These are phyloP conservation scores for Bradypodion pumilum DNA, from an alignment of 2,797 vertebrate genomes.

Conservation along the genomic window DNA sequence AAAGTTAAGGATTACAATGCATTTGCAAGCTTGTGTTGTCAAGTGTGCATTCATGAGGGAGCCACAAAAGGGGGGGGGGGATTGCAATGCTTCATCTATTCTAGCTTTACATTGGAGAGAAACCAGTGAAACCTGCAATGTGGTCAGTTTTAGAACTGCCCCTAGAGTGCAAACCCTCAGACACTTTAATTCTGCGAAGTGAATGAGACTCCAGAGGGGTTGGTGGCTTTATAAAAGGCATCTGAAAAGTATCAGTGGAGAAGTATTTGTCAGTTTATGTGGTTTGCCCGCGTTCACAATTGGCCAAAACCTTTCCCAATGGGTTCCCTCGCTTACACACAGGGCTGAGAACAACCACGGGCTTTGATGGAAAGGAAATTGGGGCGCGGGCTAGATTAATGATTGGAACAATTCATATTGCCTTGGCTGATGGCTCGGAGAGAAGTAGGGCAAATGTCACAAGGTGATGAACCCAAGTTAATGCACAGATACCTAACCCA, in stretches of 20 bases:
- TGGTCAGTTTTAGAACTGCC: neutral
- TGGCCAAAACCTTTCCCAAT: no score
- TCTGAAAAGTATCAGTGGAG: neutral
- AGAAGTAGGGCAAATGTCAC: no score
- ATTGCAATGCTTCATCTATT: neutral
- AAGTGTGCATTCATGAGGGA: neutral
- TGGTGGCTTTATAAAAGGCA: neutral
- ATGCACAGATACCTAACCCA: no score
- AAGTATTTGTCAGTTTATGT: neutral
- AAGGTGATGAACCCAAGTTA: no score
- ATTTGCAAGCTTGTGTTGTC: neutral
- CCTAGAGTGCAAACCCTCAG: neutral
- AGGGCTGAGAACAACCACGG: no score
- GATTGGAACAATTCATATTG: no score
- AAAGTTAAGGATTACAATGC: neutral
- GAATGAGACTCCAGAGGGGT: neutral
- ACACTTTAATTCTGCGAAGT: neutral
- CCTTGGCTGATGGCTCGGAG: no score
- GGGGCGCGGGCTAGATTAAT: no score
- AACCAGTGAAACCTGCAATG: neutral
- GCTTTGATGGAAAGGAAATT: no score
- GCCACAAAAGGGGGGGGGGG: fast-evolving
- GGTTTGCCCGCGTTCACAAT: no score
- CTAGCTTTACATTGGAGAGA: neutral
- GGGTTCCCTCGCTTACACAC: no score